phyloP scores from a whole-genome alignment of 2,888 invertebrate species.

The Chalcis sispes region DNA sequence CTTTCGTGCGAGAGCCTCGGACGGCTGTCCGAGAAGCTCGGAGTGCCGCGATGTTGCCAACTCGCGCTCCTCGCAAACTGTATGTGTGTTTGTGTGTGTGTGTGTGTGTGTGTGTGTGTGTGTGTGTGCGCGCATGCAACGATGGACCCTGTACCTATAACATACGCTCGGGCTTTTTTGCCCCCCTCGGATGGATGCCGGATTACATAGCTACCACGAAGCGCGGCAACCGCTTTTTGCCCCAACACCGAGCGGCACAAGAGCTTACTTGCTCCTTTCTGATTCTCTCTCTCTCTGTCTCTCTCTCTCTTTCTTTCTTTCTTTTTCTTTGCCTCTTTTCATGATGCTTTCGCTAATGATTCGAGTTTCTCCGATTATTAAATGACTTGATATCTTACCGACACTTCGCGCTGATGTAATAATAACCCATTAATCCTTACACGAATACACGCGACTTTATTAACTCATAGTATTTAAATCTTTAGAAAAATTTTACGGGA shows the following conservation, averaged over 20 bases:
- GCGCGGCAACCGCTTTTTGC: conserved; percentile 69
- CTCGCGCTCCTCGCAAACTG: conserved; percentile 51
- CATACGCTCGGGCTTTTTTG: conserved; percentile 67
- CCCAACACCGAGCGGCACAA: conserved; percentile 9
- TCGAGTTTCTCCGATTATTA: too few relatives aligned
- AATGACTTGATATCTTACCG: too few relatives aligned
- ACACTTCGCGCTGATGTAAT: too few relatives aligned
- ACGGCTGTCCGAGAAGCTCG: conserved; percentile 28
- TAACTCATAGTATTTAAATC: too few relatives aligned
- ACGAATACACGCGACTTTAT: too few relatives aligned
- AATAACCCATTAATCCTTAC: too few relatives aligned
- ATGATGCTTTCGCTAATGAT: too few relatives aligned
- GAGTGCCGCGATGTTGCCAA: conserved; percentile 67
- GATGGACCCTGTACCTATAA: conserved; percentile 56
- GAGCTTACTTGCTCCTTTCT: background rate
- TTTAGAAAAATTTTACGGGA: too few relatives aligned
- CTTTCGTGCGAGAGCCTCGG: background rate
- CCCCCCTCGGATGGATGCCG: conserved; percentile 45
- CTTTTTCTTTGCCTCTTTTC: background rate
- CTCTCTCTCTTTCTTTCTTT: background rate
- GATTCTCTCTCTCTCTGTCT: conserved; percentile 26
- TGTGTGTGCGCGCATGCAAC: background rate
- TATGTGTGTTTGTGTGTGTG: background rate
- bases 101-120: conserved; percentile 14
- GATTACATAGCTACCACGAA: conserved; percentile 70